A percentile compares a stretch with the other conserved stretches of the same genome.
phyloP scores from a whole-genome alignment of 2,797 vertebrate species.

The Fringilla coelebs region DNA sequence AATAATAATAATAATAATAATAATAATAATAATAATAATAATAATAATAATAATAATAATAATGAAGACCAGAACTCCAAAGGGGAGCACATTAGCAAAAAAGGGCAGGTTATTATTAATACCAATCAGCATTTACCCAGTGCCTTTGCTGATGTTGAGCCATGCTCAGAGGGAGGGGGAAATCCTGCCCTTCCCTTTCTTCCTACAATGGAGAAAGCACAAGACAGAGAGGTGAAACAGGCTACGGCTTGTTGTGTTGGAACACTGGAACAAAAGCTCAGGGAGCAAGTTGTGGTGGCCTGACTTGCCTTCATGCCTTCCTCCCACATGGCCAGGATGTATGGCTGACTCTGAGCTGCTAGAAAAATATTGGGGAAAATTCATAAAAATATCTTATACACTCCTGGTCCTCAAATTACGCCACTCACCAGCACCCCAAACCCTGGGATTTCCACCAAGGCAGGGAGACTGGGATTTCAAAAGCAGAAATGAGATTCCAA shows the following conservation, averaged over 20 bases:
- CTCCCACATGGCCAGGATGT: fast-evolving
- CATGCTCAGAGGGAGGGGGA: neutral
- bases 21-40: neutral
- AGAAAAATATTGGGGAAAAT: neutral
- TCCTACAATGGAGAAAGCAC: neutral
- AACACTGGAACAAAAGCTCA: neutral
- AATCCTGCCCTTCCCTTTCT: neutral
- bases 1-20: neutral
- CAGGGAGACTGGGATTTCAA: neutral
- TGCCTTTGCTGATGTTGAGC: constrained; percentile 5
- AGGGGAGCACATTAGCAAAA: neutral
- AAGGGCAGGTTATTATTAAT: constrained; percentile 26
- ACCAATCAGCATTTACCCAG: constrained; percentile 17
- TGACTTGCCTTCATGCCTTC: neutral
- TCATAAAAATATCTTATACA: neutral
- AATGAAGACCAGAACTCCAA: neutral
- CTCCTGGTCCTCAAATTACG: neutral
- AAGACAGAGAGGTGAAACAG: neutral
- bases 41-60: neutral
- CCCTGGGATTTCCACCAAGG: neutral
- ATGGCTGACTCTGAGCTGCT: neutral
- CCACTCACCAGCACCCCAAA: neutral
- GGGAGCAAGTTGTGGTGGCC: neutral
- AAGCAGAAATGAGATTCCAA: neutral
- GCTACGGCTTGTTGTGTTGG: neutral